These are phyloP conservation scores for Pyrgilauda ruficollis DNA, from an alignment of 2,113 vertebrate species.

Conservation along the genomic window DNA sequence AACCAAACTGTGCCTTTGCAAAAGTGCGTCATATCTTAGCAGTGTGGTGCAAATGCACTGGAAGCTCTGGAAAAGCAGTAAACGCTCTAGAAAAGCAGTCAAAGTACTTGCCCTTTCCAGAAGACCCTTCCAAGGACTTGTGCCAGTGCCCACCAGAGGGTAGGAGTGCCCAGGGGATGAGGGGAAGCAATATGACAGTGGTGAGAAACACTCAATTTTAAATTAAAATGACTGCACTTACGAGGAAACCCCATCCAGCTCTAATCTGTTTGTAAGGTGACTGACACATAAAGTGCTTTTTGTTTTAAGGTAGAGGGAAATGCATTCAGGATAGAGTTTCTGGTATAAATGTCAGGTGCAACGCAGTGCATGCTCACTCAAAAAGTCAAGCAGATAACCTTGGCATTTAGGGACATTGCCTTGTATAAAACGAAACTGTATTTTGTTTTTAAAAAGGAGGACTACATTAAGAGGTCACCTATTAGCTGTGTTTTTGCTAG, in stretches of 20 bases:
- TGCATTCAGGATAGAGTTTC: conserved; percentile 61
- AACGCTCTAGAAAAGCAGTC: not conserved
- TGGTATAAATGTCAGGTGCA: conserved; percentile 83
- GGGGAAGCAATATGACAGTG: not conserved
- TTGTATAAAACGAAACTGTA: conserved; percentile 63
- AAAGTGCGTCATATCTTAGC: fast-evolving
- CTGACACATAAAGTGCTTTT: conserved; percentile 71
- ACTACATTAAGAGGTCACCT: conserved; percentile 87
- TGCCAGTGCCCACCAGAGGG: not conserved
- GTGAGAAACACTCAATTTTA: conserved; percentile 45
- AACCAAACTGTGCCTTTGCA: not conserved
- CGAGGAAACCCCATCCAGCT: conserved; percentile 55
- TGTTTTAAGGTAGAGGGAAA: conserved; percentile 71
- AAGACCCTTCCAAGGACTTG: not conserved
- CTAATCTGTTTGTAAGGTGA: conserved; percentile 70
- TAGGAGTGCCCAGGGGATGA: not conserved
- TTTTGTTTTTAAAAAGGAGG: conserved; percentile 73
- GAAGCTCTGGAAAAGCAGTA: not conserved
- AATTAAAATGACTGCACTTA: conserved; percentile 63
- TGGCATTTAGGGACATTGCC: conserved; percentile 84
- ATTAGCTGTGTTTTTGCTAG: conserved; percentile 84
- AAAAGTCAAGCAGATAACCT: conserved; percentile 85
- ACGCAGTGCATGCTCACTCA: conserved; percentile 60
- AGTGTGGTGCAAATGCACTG: not conserved
- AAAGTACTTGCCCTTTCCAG: not conserved